Base-by-base conservation (phyloP, 2,797 vertebrate species). In the Oreortyx pictus region DNA sequence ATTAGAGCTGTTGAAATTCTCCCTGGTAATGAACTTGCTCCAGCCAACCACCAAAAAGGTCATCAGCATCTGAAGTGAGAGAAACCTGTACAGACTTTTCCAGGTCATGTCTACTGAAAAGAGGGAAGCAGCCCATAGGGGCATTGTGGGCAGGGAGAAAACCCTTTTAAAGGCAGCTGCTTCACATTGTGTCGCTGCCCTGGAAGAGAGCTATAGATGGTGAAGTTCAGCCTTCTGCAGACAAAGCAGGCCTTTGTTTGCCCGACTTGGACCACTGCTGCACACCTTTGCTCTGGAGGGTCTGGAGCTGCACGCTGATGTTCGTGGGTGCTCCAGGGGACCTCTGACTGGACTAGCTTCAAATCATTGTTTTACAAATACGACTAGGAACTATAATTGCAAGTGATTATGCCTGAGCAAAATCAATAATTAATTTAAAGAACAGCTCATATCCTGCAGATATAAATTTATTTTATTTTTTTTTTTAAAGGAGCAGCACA, bases 341-440 rank as follows among this genome's bases (percentile, higher is more conserved):
- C 11, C 59, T 41, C 61, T 39, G n/a, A 13, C 27, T 43, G 15
- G 33, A 57, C 37, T 23, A 31, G 54, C 35, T 29, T 33, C 29
- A 89, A 86, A 84, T 67, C 24, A 54, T 18, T 92, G 71, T 68
- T 91, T 88, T 86, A 73, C 85, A 88, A 44, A 64, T 86, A 76
- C 89, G 82, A 41, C 47, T 18, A 39, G 56, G 29, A 25, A 9
- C 37, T 59, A 18, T 91, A 83, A 88, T 77, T 92, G 37, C 64
- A 70, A 88, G 62, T 78, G 70, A 89, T 91, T 85, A 76, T 67
- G 52, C 67, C 67, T 50, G n/a, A 93, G 56, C 18, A 77, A 91
- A 90, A 86, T 78, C 85, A 92, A 77, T 89, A 94, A 86, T 82
- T 91, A 95, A 95, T 86, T 92, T 90, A 77, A 96, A 73, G 68